These are phyloP conservation scores for Ericerus pela DNA, from an alignment of 1,140 invertebrate genomes.

Conservation along the genomic window DNA sequence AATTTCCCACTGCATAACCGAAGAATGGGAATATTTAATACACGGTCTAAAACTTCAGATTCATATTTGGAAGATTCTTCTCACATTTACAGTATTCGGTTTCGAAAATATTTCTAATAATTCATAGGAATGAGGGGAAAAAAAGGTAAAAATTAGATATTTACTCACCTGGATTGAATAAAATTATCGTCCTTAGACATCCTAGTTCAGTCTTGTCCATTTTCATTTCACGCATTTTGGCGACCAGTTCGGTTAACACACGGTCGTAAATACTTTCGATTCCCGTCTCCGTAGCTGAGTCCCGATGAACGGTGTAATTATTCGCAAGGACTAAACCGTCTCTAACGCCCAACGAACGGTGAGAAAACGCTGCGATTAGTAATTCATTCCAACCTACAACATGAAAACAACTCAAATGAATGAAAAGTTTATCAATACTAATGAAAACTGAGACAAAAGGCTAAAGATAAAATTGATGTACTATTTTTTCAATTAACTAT, in stretches of 20 bases:
- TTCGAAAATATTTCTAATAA: too few relatives aligned
- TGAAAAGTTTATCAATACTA: too few relatives aligned
- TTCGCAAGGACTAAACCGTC: conserved; percentile 61
- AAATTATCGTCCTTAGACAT: conserved; percentile 84
- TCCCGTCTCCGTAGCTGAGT: conserved; percentile 71
- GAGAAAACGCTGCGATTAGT: conserved; percentile 84
- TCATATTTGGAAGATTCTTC: too few relatives aligned
- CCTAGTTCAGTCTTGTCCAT: conserved; percentile 92
- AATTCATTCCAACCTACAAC: conserved; percentile 82
- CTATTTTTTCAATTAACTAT: too few relatives aligned
- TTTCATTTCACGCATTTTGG: conserved; percentile 92
- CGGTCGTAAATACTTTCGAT: conserved; percentile 86
- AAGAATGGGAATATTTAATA: too few relatives aligned
- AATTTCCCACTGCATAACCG: too few relatives aligned
- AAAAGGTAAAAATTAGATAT: background rate
- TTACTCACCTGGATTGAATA: conserved; percentile 74
- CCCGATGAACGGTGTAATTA: conserved; percentile 64
- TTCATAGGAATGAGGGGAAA: too few relatives aligned
- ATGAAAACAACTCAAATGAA: too few relatives aligned
- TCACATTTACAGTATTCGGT: too few relatives aligned
- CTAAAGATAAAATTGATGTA: too few relatives aligned
- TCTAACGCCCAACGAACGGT: conserved; percentile 72
- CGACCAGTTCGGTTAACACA: conserved; percentile 78
- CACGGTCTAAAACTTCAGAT: too few relatives aligned
- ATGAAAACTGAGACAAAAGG: too few relatives aligned